Percentiles rank a stretch among this genome's conserved stretches.
Conservation (phyloP, 1,140 invertebrate species). For the Platorchestia sp. region DNA sequence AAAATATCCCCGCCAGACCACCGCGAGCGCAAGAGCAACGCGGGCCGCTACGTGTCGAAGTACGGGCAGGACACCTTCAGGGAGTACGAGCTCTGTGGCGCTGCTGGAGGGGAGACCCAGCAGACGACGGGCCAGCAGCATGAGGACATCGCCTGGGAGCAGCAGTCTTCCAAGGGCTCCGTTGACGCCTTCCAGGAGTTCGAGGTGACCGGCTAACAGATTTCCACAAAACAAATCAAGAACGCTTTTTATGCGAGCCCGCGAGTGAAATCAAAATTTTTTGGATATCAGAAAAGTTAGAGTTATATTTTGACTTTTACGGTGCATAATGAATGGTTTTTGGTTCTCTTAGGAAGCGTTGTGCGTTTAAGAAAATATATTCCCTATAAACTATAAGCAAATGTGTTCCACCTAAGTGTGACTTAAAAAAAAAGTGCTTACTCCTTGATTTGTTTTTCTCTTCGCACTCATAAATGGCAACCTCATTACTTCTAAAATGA, state of each 20-base stretch:
- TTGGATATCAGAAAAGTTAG: background rate
- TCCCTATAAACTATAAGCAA: too few species aligned
- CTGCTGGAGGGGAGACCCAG: background rate
- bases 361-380: too few species aligned
- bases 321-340: too few species aligned
- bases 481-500: too few species aligned
- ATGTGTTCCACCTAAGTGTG: too few species aligned
- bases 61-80: conserved; percentile 11
- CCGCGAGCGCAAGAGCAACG: background rate
- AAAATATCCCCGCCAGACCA: background rate
- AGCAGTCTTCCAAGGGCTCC: background rate
- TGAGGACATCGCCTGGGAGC: background rate
- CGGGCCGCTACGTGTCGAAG: conserved; percentile 22
- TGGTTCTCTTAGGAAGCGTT: too few species aligned
- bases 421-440: too few species aligned
- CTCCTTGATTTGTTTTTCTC: too few species aligned
- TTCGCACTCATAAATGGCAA: too few species aligned
- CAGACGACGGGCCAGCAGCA: background rate
- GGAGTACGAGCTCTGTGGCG: conserved; percentile 3
- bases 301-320: background rate
- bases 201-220: background rate
- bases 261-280: background rate
- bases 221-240: background rate
- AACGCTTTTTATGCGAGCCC: background rate
- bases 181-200: background rate